Conservation (phyloP, 2,113 vertebrate species). For the Rana temporaria region DNA sequence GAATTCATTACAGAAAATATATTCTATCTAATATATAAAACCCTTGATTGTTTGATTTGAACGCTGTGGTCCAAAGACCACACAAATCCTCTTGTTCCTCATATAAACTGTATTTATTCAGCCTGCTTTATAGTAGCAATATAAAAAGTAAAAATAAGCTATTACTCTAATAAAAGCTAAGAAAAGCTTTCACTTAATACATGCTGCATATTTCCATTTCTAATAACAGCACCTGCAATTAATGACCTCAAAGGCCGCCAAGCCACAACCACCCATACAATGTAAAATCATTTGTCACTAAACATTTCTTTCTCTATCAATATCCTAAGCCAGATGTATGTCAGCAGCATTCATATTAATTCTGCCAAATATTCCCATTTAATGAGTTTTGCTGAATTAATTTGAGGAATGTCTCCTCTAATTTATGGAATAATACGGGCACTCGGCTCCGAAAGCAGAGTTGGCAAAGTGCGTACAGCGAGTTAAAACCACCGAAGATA, state of each 20-base stretch:
- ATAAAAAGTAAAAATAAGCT: not conserved
- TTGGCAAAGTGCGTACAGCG: constrained; percentile 21
- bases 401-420: constrained; percentile 38
- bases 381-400: constrained; percentile 51
- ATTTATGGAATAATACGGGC: constrained; percentile 25
- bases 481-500: constrained; percentile 33
- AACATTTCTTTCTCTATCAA: constrained; percentile 37
- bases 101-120: no score
- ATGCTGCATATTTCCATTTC: not conserved
- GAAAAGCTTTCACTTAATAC: not conserved
- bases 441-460: constrained; percentile 13
- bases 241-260: not conserved
- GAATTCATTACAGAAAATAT: not conserved
- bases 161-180: not conserved
- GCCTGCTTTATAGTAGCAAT: not conserved
- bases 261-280: constrained; percentile 27
- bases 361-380: constrained; percentile 38
- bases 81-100: not conserved
- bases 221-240: not conserved
- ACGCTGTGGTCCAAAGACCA: not conserved
- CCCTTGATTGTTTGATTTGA: not conserved
- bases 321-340: constrained; percentile 45
- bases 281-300: constrained; percentile 33
- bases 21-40: not conserved
- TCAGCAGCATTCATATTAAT: constrained; percentile 47